Base-by-base conservation (phyloP, 2,888 invertebrate genomes). In the Limenitis arthemis region DNA sequence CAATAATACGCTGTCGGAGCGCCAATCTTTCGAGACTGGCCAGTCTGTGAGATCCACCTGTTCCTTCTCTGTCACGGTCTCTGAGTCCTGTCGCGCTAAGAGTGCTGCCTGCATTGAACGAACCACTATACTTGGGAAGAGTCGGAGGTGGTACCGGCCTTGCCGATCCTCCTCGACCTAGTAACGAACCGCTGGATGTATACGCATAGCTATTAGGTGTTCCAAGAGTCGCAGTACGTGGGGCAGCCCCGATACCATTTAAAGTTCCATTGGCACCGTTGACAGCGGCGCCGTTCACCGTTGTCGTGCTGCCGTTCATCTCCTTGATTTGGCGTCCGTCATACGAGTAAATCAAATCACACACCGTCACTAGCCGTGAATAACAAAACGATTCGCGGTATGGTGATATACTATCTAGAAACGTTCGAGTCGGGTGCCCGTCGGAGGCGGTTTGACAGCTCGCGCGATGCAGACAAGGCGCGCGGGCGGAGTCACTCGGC, bases 11-110 rank as follows among this genome's bases (percentile, higher is more conserved):
- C 77, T 94, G 94, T 55, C 94, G 88, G 64, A 93, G 89, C 43
- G 94, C 94, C 70, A 95, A 87, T 72, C 94, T 89, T 79, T 95
- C 95, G 59, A 95, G 89, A 73, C 94, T 94, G 50, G 94, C 93
- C 64, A 94, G 87, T 59, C 91, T 87, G 79, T 94, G 94, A 50
- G 94, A 93, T 66, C 93, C 91, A 63, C 92, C 91, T 59, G 90
- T 84, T 64, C 90, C 89, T 69, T 93, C 92, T 57, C 85, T 74
- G 61, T 91, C 91, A 55, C 91, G 87, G 64, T 89, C 90, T 54
- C 91, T 81, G 42, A 89, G 77, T 49, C 88, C 87, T 77, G 79
- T 90, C 50, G 90, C 89, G 62, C 89, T 90, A 20, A 61, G 50
- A 30, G 61, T 61, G 55, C 66, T 67, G 44, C 92, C 92, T 55